Evolutionary conservation across 2,113 vertebrate genomes (phyloP), one percentile per base, ranked within the genome.

Genomic region (Harpagus bidentatus): DNA sequence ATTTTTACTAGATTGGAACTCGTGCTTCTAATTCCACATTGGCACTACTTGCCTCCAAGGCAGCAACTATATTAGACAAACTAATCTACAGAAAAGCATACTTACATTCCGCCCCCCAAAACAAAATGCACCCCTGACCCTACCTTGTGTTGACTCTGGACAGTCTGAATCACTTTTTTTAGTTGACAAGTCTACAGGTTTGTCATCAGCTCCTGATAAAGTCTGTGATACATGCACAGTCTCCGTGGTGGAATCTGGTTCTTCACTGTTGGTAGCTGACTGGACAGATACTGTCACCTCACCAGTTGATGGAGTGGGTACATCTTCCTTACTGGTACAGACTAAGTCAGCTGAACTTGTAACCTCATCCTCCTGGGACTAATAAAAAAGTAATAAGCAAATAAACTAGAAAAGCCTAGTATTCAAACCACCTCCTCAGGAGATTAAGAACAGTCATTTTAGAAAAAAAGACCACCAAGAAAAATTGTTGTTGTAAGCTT

Each of bases 121-220:
- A 2, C 26, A 42, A 26, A 79, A 28, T 6, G 36, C 12, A 48
- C 3, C 36, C 38, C 38, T 45, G 31, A 84, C 18, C 32, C 69
- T 97, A 98, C 98, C 98, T 98, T 98, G 94, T 86, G 81, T 78
- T 29, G 97, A 93, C 21, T 80, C 94, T 83, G 85, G 74, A 31
- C 96, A 90, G 87, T 98, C 97, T 18, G 62, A 40, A 81, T 98
- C 98, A 52, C 47, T 62, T 88, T 98, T 99, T 96, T 98, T 99
- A 36, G 98, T 98, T 38, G 99, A 99, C 88, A 99, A 97, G 95
- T 99, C 99, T 58, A 99, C 99, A 61, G 99, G 99, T 77, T 95
- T 98, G 45, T 98, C 98, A 76, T 91, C 82, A 84, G 85, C 59
- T 85, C 13, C 93, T 84, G 94, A 74, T 38, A 40, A 91, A 91